phyloP scores from a whole-genome alignment of 2,113 vertebrate genomes.

The Callorhinus ursinus region DNA sequence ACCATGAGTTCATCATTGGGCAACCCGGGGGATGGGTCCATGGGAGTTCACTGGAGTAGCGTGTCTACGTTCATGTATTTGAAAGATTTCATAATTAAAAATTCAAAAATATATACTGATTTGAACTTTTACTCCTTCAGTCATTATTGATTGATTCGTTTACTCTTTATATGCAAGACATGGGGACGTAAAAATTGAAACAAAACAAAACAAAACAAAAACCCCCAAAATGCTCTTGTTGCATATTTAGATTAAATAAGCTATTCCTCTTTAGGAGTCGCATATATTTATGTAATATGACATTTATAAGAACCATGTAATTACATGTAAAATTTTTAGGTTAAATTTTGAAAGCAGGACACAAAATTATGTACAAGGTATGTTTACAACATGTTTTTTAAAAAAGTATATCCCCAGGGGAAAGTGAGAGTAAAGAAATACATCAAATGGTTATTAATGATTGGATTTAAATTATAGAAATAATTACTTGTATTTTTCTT shows the following conservation, averaged over 20 bases:
- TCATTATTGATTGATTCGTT: conserved; percentile 39
- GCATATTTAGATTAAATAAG: conserved; percentile 31
- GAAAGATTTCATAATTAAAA: conserved; percentile 9
- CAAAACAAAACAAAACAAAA: not conserved
- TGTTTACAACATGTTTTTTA: conserved; percentile 10
- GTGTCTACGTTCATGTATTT: not conserved
- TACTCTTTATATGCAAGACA: conserved; percentile 18
- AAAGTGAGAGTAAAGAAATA: conserved; percentile 64
- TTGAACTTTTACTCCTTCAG: conserved; percentile 41
- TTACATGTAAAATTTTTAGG: conserved; percentile 53
- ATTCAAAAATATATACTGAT: conserved; percentile 14
- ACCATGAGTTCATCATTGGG: not conserved
- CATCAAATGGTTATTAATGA: conserved; percentile 72
- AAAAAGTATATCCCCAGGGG: conserved; percentile 45
- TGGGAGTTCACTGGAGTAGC: not conserved
- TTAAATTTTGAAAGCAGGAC: conserved; percentile 62
- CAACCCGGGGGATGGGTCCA: not conserved
- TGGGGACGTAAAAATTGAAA: not conserved
- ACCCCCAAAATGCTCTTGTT: not conserved
- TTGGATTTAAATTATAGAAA: conserved; percentile 73
- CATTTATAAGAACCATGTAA: conserved; percentile 14
- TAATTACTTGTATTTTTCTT: conserved; percentile 80
- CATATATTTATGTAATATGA: conserved; percentile 46
- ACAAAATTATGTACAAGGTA: conserved; percentile 56
- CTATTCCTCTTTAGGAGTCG: conserved; percentile 33